A percentile compares a stretch with the other conserved stretches of the same genome.
These are phyloP conservation scores for Antheraea yamamai DNA, from an alignment of 2,888 invertebrate genomes.

Conservation along the genomic window DNA sequence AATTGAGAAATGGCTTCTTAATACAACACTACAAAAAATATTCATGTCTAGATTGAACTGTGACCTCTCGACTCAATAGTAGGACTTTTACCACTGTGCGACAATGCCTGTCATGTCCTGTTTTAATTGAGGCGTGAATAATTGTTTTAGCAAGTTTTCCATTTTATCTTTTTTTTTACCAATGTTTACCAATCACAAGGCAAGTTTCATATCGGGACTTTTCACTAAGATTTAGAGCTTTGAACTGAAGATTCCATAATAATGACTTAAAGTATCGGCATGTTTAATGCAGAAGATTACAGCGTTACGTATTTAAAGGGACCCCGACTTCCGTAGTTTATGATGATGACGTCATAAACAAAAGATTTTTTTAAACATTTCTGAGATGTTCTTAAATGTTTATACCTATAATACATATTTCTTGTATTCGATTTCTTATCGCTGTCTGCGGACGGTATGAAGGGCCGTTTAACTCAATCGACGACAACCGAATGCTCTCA, in stretches of 20 bases:
- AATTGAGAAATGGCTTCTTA: too few species aligned
- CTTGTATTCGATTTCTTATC: background rate
- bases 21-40: too few species aligned
- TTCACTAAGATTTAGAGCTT: background rate
- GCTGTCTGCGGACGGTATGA: background rate
- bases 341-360: conserved; percentile 9
- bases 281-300: background rate
- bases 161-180: too few species aligned
- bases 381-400: background rate
- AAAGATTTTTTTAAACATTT: background rate
- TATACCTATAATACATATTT: background rate
- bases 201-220: background rate
- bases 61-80: too few species aligned
- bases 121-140: too few species aligned
- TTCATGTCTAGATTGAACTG: too few species aligned
- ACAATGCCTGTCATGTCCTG: too few species aligned
- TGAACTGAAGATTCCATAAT: background rate
- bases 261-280: background rate
- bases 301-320: conserved; percentile 9
- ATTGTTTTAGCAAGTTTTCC: too few species aligned
- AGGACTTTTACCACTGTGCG: too few species aligned
- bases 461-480: conserved; percentile 8
- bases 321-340: background rate
- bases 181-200: too few species aligned
- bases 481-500: conserved; percentile 2